Percentiles rank a stretch among this genome's conserved stretches.
These are phyloP conservation scores for Ruditapes philippinarum DNA, from an alignment of 1,140 invertebrate genomes.

Conservation along the genomic window DNA sequence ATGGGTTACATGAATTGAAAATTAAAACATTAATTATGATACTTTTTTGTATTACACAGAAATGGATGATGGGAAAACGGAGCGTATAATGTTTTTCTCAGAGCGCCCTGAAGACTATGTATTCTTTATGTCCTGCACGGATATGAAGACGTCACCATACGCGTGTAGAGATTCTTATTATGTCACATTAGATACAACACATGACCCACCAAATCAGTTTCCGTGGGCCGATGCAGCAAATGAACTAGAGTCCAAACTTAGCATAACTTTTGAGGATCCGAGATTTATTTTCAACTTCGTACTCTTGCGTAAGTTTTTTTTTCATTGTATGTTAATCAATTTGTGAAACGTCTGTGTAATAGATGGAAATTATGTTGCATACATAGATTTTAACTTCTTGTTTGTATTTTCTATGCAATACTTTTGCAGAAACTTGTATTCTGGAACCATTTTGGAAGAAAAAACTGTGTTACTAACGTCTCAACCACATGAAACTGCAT, in stretches of 20 bases:
- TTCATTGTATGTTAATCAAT: too few species aligned
- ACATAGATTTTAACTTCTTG: too few species aligned
- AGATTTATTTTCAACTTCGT: constrained; percentile 63
- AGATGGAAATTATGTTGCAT: too few species aligned
- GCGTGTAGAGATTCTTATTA: constrained; percentile 56
- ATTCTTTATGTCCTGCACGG: constrained; percentile 58
- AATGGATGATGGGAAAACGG: constrained; percentile 40
- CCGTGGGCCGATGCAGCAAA: constrained; percentile 20
- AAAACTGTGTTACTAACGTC: too few species aligned
- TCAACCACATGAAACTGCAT: too few species aligned
- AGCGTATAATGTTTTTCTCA: constrained; percentile 54
- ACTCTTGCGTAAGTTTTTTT: constrained; percentile 31
- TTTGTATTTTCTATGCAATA: too few species aligned
- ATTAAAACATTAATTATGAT: too few species aligned
- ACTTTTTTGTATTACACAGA: too few species aligned
- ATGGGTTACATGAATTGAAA: too few species aligned
- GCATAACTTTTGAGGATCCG: constrained; percentile 39
- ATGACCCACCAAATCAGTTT: constrained; percentile 55
- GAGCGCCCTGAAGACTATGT: constrained; percentile 54
- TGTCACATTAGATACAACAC: constrained; percentile 25
- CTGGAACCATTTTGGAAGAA: too few species aligned
- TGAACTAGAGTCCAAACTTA: constrained; percentile 35
- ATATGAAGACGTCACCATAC: constrained; percentile 52
- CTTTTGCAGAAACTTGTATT: too few species aligned
- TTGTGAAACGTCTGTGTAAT: too few species aligned